These are phyloP conservation scores for Theonella swinhoei DNA, from an alignment of 37 sponge, comb jelly and placozoan species.

Conservation along the genomic window DNA sequence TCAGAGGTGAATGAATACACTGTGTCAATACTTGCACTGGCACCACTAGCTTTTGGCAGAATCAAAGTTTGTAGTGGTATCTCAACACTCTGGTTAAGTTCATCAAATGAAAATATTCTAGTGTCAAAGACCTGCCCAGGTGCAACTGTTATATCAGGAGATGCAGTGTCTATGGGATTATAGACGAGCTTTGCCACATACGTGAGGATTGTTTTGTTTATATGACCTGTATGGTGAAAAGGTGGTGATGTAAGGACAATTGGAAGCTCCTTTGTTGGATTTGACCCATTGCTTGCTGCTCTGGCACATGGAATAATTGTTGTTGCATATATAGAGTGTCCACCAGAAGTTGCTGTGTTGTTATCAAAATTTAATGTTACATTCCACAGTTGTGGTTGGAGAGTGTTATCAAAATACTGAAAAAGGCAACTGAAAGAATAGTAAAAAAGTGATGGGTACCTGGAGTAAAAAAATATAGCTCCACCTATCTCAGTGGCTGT, in stretches of 20 bases:
- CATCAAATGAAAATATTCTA: not conserved
- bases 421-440: conserved; percentile 1
- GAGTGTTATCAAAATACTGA: not conserved
- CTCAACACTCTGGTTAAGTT: conserved; percentile 12
- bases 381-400: not conserved
- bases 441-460: not conserved
- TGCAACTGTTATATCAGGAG: not conserved
- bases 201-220: no score
- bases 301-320: conserved; percentile 25
- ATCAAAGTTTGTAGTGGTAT: not conserved
- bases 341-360: conserved; percentile 3
- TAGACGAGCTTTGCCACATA: no score
- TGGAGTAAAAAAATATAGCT: conserved; percentile 7
- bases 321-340: conserved; percentile 29
- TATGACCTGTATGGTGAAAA: not conserved
- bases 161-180: not conserved
- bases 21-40: not conserved
- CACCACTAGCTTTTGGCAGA: not conserved
- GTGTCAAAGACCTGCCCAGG: not conserved
- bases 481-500: conserved; percentile 30
- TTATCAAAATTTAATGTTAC: not conserved
- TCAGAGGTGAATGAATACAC: not conserved
- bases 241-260: not conserved
- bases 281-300: not conserved
- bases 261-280: not conserved